Base-by-base conservation (phyloP, 2,797 vertebrate genomes). In the Epinephelus coioides region DNA sequence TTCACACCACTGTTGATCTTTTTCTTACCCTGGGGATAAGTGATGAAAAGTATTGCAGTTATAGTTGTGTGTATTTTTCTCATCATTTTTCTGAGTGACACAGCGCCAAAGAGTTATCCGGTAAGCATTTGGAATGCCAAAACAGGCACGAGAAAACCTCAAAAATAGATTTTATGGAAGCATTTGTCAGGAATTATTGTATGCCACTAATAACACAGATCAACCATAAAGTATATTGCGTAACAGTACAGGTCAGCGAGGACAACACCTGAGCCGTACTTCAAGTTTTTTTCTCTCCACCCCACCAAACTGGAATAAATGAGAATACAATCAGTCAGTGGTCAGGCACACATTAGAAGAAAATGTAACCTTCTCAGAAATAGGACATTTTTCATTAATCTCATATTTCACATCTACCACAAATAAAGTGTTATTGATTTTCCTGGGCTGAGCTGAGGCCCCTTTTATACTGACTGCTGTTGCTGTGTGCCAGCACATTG, bases 361-460 rank as follows among this genome's bases (percentile, higher is more conserved):
- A 84, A 88, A 88, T 82, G 50, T 81, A 79, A 82, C 70, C 72
- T 82, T 77, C 78, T 87, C 34, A 78, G 64, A 85, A 88, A 84
- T 54, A 62, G 77, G 72, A 87, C 77, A 53, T 85, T 75, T 82
- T 90, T 90, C 86, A 85, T 88, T 79, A 67, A 82, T 69, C 78
- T 87, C 76, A 82, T 79, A 88, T 87, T 88, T 89, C 74, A 84
- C 76, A 72, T 88, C 80, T 40, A 73, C 59, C 79, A 69, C 75
- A 80, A 88, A 87, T 86, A 80, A 83, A 92, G 74, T 76, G 73
- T 57, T 85, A 91, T 93, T 91, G 89, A 92, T 93, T 92, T 89
- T 80, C 34, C 63, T 70, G 3, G 46, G 56, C 56, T 78, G 40
- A 60, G 68, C 78, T 82, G 84, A 85, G 82, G 77, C 76, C 19